Base-by-base conservation (phyloP, 2,113 vertebrate species). In the Trinectes maculatus region DNA sequence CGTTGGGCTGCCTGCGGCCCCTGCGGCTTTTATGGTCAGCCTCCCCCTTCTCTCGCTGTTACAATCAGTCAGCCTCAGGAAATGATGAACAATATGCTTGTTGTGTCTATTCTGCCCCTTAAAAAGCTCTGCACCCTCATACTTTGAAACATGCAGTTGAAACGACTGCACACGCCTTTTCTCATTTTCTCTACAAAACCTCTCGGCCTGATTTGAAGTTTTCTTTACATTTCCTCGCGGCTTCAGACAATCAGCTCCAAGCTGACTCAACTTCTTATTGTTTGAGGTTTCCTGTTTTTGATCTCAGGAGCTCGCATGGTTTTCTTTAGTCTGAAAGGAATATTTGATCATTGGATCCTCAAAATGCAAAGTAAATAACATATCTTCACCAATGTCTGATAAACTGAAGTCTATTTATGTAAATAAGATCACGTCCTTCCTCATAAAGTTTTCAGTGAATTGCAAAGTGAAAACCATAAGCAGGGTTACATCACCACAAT, bases 231-330 rank as follows among this genome's bases (percentile, higher is more conserved):
- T 87, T 83, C 87, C 83, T 89, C 61, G 72, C 39, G 16, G 66
- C 77, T 74, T 79, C 66, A 77, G 72, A 86, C 84, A 90, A 89
- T 84, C 34, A 65, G 60, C 79, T 77, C 66, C 39, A 79, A 82
- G 82, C 73, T 79, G 74, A 86, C 67, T 89, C 64, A 61, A 78
- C 74, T 79, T 78, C 77, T 86, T 90, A 92, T 93, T 93, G 90
- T 93, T 86, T 63, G 42, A 82, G 28, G 63, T 85, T 92, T 93
- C 93, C 92, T 92, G 91, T 93, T 93, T 93, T 91, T 46, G 1
- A 73, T 84, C 73, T 68, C 57, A 51, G 55, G 59, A 67, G 62
- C 53, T 79, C 13, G 34, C 40, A 37, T 43, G 33, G 47, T n/a
- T 79, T 88, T 73, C 26, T 74, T 79, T 37, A 58, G 18, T 29